Evolutionary conservation across 2,797 vertebrate species (phyloP), one percentile per base, ranked within the genome.

Genomic region (Tenualosa thibaudeaui): DNA sequence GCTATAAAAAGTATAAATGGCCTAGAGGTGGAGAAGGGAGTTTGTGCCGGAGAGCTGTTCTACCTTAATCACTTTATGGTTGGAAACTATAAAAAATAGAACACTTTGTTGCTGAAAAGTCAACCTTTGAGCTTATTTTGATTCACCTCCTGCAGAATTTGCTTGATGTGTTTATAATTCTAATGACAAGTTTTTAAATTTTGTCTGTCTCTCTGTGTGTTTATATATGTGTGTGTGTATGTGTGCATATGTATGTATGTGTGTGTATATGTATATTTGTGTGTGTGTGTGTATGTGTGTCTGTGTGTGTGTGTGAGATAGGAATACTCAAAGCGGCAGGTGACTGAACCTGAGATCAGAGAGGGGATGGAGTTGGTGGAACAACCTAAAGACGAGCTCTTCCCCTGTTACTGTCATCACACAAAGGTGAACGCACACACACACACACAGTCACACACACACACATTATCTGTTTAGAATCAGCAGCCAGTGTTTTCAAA

Each of bases 301-400:
- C 40, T 54, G 82, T 83, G 43, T 82, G 9, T 83, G 81, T 82
- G 40, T 58, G 60, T 89, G 50, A 68, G 89, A 8, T 56, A 99
- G 98, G 96, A 95, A 53, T 99, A 99, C 58, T 94, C 97, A 88
- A 94, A 87, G 87, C 94, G 96, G 86, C 98, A 99, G 92, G 93
- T 97, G 85, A 96, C 91, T 0, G 92, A 97, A 87, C 97, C 98
- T 4, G 95, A 95, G 87, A 92, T 99, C 86, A 96, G 96, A 90
- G 92, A 97, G 26, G 97, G 94, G 56, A 99, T 99, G 98, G 94
- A 97, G 91, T 93, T 91, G 9, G 97, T 99, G 26, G 96, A 95
- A 54, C 97, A 98, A 87, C 94, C 97, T 0, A 92, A 92, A 17
- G 97, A 99, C 4, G 97, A 99, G 88, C 95, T 98, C 89, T 99